A percentile compares a stretch with the other conserved stretches of the same genome.
Conservation (phyloP, 2,797 vertebrate genomes). For the Gallirallus australis region DNA sequence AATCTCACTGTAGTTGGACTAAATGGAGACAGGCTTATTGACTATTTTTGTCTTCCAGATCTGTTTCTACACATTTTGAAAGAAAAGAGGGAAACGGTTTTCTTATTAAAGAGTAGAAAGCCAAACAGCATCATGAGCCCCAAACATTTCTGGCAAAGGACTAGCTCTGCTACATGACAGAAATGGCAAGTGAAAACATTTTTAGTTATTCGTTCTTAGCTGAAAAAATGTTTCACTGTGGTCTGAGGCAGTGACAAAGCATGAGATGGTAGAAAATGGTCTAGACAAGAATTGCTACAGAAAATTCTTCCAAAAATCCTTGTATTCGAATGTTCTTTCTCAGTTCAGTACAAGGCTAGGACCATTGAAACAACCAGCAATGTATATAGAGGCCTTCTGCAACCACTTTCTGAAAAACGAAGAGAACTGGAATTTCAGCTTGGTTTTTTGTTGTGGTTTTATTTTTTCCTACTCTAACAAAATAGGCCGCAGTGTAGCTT, state of each 20-base stretch:
- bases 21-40: not conserved
- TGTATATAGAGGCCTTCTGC: not conserved
- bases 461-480: not conserved
- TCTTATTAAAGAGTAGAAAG: not conserved
- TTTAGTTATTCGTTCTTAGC: not conserved
- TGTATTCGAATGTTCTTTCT: not conserved
- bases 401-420: not conserved
- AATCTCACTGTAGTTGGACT: not conserved
- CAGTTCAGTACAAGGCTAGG: not conserved
- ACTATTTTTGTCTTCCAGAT: not conserved
- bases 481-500: not conserved
- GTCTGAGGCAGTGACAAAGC: not conserved
- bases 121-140: not conserved
- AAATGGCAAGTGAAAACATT: not conserved
- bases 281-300: not conserved
- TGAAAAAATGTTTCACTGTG: not conserved
- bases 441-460: too few species aligned
- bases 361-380: not conserved
- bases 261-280: not conserved
- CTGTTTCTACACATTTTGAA: constrained; percentile 14
- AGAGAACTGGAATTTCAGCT: not conserved
- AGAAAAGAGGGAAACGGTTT: not conserved
- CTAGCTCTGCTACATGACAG: not conserved
- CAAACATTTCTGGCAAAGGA: not conserved
- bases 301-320: not conserved